Evolutionary conservation across 30 jellyfish, hydroid and myxozoan genomes (phyloP).

Genomic region (Hydractinia echinata): DNA sequence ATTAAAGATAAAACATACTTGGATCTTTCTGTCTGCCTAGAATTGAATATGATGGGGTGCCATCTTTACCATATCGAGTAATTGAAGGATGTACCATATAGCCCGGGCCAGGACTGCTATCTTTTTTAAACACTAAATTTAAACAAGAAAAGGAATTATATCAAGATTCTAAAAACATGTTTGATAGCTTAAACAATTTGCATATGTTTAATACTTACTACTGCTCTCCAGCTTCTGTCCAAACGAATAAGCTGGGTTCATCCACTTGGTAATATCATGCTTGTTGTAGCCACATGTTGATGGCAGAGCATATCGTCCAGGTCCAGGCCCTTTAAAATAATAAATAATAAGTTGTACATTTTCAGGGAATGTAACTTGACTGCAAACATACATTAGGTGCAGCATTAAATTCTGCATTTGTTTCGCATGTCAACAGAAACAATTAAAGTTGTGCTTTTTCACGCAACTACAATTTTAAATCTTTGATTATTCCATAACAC

Average conservation of each 20-base stretch:
- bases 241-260: conserved; percentile 87
- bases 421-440: too few relatives aligned
- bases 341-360: neutral
- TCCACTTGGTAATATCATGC: conserved; percentile 81
- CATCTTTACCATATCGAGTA: conserved; percentile 85
- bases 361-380: too few relatives aligned
- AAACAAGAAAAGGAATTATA: neutral
- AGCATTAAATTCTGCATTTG: too few relatives aligned
- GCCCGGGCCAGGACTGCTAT: conserved; percentile 99
- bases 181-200: too few relatives aligned
- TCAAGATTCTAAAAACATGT: neutral
- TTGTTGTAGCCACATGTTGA: conserved; percentile 71
- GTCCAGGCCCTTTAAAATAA: conserved; percentile 85
- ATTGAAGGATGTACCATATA: conserved; percentile 73
- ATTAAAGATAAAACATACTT: conserved; percentile 45
- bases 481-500: too few relatives aligned
- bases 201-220: conserved; percentile 37
- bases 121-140: conserved; percentile 74
- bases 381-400: too few relatives aligned
- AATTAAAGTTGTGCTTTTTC: too few relatives aligned
- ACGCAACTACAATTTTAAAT: too few relatives aligned
- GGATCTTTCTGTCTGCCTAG: conserved; percentile 92
- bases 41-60: conserved; percentile 87
- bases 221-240: conserved; percentile 77
- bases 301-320: conserved; percentile 94